Evolutionary conservation across 2,797 vertebrate species (phyloP).

Genomic region (Acestrorhynchus altus): DNA sequence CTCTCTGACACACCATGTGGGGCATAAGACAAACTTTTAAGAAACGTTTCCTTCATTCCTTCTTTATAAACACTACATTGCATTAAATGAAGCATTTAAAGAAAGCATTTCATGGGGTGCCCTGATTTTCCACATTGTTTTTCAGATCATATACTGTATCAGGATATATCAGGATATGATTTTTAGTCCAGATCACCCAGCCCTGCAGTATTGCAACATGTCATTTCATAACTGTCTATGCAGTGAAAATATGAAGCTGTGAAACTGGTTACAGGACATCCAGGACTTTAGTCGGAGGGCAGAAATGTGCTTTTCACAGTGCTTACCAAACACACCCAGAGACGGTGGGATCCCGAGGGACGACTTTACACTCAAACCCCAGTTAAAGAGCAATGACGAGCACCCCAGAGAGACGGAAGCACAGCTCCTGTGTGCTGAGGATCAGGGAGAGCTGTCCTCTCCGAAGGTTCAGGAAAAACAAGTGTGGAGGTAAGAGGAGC

Average conservation of each 20-base stretch:
- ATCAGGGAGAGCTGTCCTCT: slow-evolving; percentile 63
- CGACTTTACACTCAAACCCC: background rate
- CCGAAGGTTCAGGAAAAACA: slow-evolving; percentile 62
- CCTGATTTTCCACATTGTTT: too few relatives aligned
- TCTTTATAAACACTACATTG: too few relatives aligned
- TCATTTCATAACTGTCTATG: background rate
- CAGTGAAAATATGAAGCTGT: slow-evolving; percentile 17
- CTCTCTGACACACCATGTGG: too few relatives aligned
- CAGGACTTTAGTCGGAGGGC: slow-evolving; percentile 56
- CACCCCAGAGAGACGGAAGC: slow-evolving; percentile 57
- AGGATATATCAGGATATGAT: too few relatives aligned
- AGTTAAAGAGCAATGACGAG: slow-evolving; percentile 10
- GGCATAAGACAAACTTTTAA: too few relatives aligned
- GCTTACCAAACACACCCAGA: background rate
- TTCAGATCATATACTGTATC: too few relatives aligned
- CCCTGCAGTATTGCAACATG: background rate
- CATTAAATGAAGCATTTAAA: too few relatives aligned
- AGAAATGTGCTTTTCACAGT: background rate
- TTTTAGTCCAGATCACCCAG: too few relatives aligned
- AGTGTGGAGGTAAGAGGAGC: slow-evolving; percentile 53
- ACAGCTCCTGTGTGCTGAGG: slow-evolving; percentile 60
- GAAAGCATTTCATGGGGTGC: too few relatives aligned
- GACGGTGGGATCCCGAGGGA: background rate
- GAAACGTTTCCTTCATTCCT: too few relatives aligned
- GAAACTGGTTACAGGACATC: slow-evolving; percentile 18